phyloP scores from a whole-genome alignment of 2,797 vertebrate species.

The Ispidina lecontei region DNA sequence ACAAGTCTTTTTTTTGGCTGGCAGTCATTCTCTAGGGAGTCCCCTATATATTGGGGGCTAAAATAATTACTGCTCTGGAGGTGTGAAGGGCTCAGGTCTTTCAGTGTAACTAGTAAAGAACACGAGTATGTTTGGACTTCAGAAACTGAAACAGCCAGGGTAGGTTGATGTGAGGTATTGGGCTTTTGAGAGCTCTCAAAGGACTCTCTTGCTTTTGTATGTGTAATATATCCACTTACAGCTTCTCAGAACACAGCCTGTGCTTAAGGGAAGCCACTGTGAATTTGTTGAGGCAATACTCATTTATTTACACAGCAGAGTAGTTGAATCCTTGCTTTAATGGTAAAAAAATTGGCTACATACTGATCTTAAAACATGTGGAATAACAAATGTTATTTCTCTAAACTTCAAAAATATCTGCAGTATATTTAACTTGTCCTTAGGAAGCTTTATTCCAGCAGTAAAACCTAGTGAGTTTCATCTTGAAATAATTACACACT shows the following conservation, averaged over 20 bases:
- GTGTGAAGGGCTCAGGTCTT: background rate
- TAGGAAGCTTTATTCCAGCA: background rate
- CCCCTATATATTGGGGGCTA: background rate
- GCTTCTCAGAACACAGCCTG: background rate
- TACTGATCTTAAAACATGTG: background rate
- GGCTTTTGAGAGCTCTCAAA: background rate
- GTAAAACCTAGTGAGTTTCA: background rate
- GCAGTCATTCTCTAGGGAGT: background rate
- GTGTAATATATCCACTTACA: background rate
- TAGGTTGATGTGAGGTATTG: background rate
- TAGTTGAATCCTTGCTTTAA: background rate
- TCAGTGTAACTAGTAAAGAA: background rate
- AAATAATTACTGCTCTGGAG: background rate
- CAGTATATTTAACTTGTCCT: constrained; percentile 1
- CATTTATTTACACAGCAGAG: background rate
- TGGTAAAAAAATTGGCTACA: background rate
- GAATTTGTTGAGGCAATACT: background rate
- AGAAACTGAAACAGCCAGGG: background rate
- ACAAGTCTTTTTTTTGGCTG: background rate
- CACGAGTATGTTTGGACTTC: background rate
- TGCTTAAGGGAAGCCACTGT: background rate
- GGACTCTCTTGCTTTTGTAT: background rate
- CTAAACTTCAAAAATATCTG: background rate
- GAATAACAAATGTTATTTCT: background rate
- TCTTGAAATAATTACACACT: background rate